Conservation (phyloP, 1,140 invertebrate genomes). For the Temnothorax nylanderi region DNA sequence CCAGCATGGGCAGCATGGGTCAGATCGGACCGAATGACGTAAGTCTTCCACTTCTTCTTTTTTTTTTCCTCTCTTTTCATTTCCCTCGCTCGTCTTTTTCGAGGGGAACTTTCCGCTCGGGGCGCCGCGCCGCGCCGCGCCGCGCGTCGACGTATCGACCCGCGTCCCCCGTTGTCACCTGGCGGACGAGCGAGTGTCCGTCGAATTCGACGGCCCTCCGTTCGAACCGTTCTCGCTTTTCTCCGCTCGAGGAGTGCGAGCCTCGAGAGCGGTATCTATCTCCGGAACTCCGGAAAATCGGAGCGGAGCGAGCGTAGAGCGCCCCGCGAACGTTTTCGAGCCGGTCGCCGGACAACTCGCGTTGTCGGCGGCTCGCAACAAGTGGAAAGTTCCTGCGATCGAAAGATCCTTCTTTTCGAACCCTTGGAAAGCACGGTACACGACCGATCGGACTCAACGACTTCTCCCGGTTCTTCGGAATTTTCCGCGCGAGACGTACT, state of each 20-base stretch:
- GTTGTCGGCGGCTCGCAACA: neutral
- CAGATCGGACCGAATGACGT: constrained; percentile 86
- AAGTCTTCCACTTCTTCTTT: constrained; percentile 75
- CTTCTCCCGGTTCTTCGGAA: neutral
- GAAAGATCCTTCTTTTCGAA: too few relatives aligned
- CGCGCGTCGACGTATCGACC: constrained; percentile 19
- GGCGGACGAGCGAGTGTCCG: neutral
- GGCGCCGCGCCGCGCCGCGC: neutral
- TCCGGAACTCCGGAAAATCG: neutral
- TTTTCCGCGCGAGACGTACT: neutral
- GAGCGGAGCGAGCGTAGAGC: too few relatives aligned
- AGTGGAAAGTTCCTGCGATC: constrained; percentile 8
- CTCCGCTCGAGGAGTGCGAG: too few relatives aligned
- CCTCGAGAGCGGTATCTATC: too few relatives aligned
- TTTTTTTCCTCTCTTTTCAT: neutral
- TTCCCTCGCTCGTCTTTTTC: neutral
- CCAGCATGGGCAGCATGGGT: constrained; percentile 87
- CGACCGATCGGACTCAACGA: too few relatives aligned
- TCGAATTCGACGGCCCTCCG: too few relatives aligned
- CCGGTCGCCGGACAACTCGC: too few relatives aligned
- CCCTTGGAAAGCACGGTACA: too few relatives aligned
- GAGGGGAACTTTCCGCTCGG: neutral
- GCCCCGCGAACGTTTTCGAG: neutral
- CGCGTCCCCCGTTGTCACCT: neutral
- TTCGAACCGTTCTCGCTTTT: too few relatives aligned